These are phyloP conservation scores for Pantelozetes paolii DNA, from an alignment of 2,888 invertebrate genomes.

Conservation along the genomic window DNA sequence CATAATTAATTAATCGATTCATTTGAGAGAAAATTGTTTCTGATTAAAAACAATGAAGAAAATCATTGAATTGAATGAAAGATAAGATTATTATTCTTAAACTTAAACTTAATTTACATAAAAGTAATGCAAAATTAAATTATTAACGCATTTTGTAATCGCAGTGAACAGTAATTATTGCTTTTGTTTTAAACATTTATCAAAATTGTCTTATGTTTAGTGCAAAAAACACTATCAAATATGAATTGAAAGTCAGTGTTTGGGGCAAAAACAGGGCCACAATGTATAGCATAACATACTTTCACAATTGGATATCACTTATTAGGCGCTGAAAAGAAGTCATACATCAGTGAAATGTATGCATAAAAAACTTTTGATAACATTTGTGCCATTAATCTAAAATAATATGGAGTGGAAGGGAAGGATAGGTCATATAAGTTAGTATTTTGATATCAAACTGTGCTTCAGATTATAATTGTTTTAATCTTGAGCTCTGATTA, in stretches of 20 bases:
- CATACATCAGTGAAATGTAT: background rate
- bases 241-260: background rate
- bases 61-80: background rate
- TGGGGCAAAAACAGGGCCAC: background rate
- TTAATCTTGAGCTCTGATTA: no score
- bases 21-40: background rate
- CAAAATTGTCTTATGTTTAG: background rate
- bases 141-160: background rate
- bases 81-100: background rate
- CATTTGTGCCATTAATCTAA: background rate
- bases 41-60: background rate
- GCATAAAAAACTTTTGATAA: background rate
- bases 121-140: background rate
- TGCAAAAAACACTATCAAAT: background rate
- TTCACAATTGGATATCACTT: background rate
- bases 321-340: background rate
- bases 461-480: no score
- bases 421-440: no score
- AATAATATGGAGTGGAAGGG: no score
- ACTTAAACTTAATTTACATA: conserved; percentile 1
- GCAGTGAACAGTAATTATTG: background rate
- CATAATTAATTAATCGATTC: no score
- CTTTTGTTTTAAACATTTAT: background rate
- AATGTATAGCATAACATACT: background rate
- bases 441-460: no score